Evolutionary conservation across 2,888 invertebrate genomes (phyloP), one percentile per base, ranked within the genome.

Genomic region (Nudaria mundana): DNA sequence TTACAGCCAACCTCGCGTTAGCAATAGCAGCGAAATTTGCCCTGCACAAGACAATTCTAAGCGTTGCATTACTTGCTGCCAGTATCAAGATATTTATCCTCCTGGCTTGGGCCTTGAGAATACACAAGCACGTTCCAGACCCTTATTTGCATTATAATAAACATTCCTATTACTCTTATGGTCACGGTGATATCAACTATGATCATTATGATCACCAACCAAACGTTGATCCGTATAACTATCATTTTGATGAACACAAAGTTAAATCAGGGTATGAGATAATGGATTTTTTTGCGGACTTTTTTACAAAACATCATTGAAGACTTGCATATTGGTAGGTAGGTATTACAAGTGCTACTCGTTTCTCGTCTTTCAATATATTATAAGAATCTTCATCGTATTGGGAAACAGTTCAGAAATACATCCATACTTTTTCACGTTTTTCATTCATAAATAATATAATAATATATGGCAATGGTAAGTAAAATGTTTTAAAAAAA

Each of bases 1-100:
- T 86, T 86, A 40, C 87, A 87, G 87, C 77, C 63, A 71, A 86
- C 53, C 68, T 86, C 41, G 76, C 72, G 45, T 76, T 84, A 41
- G 34, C 81, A 40, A 47, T 81, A 41, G 82, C 80, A 34, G 78
- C 75, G 22, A 83, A 82, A 72, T 67, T 80, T 43, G 87, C 85
- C 23, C 69, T 87, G 14, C 68, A 65, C 67, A 87, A 86, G 69
- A 71, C 86, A 37, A 52, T 76, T 38, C 44, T 84, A 48, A 84
- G 72, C 38, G 81, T 85, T 45, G 79, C 66, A 1, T 39, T 79
- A 3, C 64, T 78, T 4, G 44, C 84, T 26, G 73, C 72, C 5
- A 61, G 62, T 20, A 57, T 87, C 40, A 86, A 84, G 50, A 56
- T 75, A 5, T 63, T 85, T 51, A 63, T 84, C 1, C 49, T 81